Conservation (phyloP, 2,888 invertebrate genomes). For the Scaptomyza tumidula region DNA sequence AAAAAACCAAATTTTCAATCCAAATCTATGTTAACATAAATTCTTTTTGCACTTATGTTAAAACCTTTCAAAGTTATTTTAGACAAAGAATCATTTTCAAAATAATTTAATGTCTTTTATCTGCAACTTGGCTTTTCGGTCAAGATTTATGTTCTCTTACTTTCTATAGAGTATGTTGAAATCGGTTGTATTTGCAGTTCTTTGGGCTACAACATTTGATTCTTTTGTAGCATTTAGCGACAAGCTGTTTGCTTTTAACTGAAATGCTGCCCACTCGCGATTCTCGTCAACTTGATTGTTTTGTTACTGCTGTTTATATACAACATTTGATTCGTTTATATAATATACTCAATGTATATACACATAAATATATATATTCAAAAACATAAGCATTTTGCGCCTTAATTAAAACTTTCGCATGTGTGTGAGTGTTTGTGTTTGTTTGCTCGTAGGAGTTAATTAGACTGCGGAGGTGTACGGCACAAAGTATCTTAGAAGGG, state of each 20-base stretch:
- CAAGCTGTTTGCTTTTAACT: conserved; percentile 2
- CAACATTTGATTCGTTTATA: conserved; percentile 52
- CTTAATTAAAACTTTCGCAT: conserved; percentile 7
- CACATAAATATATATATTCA: neutral
- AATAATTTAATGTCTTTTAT: no score
- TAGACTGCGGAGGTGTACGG: conserved; percentile 74
- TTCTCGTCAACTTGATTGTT: conserved; percentile 52
- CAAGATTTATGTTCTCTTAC: no score
- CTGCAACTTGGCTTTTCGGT: no score
- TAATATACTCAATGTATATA: conserved; percentile 5
- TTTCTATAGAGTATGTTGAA: neutral
- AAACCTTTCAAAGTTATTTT: no score
- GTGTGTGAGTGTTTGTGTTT: conserved; percentile 17
- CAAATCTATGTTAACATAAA: no score
- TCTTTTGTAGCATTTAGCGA: conserved; percentile 3
- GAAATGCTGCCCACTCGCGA: conserved; percentile 42
- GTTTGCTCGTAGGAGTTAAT: conserved; percentile 72
- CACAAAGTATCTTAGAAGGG: conserved; percentile 27
- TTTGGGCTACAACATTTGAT: neutral
- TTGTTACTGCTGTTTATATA: conserved; percentile 50
- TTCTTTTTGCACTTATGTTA: no score
- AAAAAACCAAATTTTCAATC: no score
- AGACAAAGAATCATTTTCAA: no score
- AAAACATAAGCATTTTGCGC: conserved; percentile 2
- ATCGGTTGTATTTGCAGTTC: neutral